phyloP scores from a whole-genome alignment of 2,888 invertebrate species.

The Agrenia bidenticulata region DNA sequence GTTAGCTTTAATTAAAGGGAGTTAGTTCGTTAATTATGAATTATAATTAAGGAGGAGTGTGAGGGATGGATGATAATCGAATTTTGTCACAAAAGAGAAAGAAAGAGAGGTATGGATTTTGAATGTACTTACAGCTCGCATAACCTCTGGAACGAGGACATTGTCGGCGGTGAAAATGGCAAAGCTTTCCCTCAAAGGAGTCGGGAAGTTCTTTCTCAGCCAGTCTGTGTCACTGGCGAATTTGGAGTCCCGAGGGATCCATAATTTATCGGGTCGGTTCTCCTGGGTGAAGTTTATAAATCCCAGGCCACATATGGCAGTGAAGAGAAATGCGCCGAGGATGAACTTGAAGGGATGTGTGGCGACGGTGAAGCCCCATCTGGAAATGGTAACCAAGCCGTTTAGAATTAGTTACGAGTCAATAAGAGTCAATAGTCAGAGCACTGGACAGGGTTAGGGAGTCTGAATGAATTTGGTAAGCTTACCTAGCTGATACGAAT shows the following conservation, averaged over 20 bases:
- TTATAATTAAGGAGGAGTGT: too few species aligned
- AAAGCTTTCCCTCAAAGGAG: conserved; percentile 65
- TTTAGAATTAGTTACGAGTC: not conserved
- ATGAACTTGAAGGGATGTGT: conserved; percentile 66
- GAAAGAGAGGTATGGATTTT: too few species aligned
- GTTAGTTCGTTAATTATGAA: too few species aligned
- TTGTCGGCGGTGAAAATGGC: conserved; percentile 67
- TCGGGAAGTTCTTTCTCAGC: conserved; percentile 68
- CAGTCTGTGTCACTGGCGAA: conserved; percentile 71
- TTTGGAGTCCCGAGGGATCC: conserved; percentile 73
- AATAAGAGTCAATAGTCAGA: too few species aligned
- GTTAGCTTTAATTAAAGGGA: too few species aligned
- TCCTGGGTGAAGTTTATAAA: conserved; percentile 69
- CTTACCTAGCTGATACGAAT: too few species aligned
- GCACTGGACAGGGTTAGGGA: too few species aligned
- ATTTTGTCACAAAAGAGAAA: too few species aligned
- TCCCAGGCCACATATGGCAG: conserved; percentile 64
- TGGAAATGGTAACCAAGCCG: conserved; percentile 51
- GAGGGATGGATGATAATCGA: too few species aligned
- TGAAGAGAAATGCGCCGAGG: conserved; percentile 61
- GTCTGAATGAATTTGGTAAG: too few species aligned
- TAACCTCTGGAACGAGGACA: conserved; percentile 65
- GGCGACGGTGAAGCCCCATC: conserved; percentile 66
- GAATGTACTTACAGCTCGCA: conserved; percentile 61
- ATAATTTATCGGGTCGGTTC: conserved; percentile 72